Evolutionary conservation across 2,113 vertebrate genomes (phyloP), one percentile per base, ranked within the genome.

Genomic region (Hippocampus mohnikei): DNA sequence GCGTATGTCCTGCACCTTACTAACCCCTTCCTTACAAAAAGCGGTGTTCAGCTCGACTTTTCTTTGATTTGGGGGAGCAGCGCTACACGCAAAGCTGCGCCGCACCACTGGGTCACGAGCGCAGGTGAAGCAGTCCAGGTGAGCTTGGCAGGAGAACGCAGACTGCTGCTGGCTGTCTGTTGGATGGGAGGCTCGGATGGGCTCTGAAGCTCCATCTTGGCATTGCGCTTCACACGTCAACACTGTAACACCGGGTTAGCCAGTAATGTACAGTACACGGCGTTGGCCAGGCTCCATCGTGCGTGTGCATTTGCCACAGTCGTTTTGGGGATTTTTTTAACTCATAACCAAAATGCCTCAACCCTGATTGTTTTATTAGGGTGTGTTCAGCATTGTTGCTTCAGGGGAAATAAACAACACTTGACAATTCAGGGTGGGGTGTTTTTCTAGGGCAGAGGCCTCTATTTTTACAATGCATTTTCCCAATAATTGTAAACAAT

Each of bases 41-140:
- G 25, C 59, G 55, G 73, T 73, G 78, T 80, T 68, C 21, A 67
- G 55, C 67, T 61, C 58, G 71, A 67, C 64, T 83, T 70, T 50
- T 73, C 86, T 91, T 91, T 91, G 90, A 91, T 90, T 72, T 65
- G 75, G 72, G 5, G 67, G 78, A 70, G 61, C 55, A 63, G 83
- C 82, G 71, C 72, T 55, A 81, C 84, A 66, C 59, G 12, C 73
- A 69, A 78, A 75, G 69, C 72, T 69, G 67, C 61, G 58, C 66
- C 6, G 67, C 79, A 84, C 70, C 84, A 91, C 85, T 86, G 77
- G 88, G 91, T 90, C 90, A 86, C 67, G 74, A 85, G 90, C 72
- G 29, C 79, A 84, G 85, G 83, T 89, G 85, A 90, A 91, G 85
- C 92, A 89, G 87, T 65, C 74, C 87, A 79, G 91, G 88, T 92